Base-by-base conservation (phyloP, 1,140 invertebrate genomes). In the Amyelois transitella region DNA sequence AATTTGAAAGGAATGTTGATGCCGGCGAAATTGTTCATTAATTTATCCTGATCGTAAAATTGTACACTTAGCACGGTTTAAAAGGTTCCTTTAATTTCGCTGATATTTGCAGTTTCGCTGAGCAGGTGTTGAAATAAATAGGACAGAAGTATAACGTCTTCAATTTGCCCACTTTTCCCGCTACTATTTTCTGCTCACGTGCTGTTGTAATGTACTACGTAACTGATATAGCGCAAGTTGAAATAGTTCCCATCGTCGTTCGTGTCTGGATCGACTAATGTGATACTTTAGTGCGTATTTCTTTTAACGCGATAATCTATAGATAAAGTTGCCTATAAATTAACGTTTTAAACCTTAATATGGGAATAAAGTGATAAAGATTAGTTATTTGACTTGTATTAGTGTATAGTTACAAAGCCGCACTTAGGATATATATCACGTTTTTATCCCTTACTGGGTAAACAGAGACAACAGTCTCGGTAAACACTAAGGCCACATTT, bases 161-260 rank as follows among this genome's bases (percentile, higher is more conserved):
- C 62, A 70, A 72, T 74, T 65, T 67, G 53, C 53, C 51, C 58
- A 68, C 50, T 70, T 62, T n/a, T 60, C 54, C 45, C 20, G 28
- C 51, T 64, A 65, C 53, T 38, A 66, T 53, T 69, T 77, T 68
- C 71, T 64, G 55, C 64, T 72, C 74, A 77, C 74, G 71, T 77
- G 69, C 66, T 66, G 58, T 59, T 64, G 60, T 73, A 66, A 72
- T 68, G 69, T 65, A 68, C 62, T 63, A 69, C 51, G 65, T 60
- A 66, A 72, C 64, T 64, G 64, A 73, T 73, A 72, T 63, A 64
- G 51, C 55, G 55, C 57, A 53, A 69, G 58, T 70, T 62, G 60
- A 61, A 67, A 70, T 66, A 53, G 58, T 68, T 66, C 52, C 53
- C 53, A 25, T 25, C 45, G 44, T 22, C 53, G 47, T 54, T 60